These are phyloP conservation scores for Spea hammondii DNA, from an alignment of 2,797 vertebrate species.

Conservation along the genomic window DNA sequence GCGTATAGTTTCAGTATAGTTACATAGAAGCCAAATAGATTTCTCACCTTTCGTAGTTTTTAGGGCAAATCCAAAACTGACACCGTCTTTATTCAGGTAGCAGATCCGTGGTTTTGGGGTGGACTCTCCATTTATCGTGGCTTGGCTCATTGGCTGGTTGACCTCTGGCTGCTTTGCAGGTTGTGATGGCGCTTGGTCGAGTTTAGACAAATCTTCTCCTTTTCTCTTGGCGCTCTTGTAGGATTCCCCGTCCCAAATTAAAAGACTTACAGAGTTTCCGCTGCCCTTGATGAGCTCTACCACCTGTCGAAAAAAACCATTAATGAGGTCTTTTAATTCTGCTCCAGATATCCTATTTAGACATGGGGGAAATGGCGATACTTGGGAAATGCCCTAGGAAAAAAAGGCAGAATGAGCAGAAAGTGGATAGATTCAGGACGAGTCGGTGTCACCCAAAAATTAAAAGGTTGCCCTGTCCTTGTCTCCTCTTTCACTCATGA, in stretches of 20 bases:
- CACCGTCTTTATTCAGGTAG: constrained; percentile 77
- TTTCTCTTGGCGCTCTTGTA: constrained; percentile 77
- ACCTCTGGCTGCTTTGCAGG: background rate
- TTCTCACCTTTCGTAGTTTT: constrained; percentile 77
- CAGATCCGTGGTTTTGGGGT: constrained; percentile 78
- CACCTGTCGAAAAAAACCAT: constrained; percentile 69
- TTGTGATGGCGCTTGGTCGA: constrained; percentile 52
- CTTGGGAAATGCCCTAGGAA: no score
- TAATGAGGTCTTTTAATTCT: no score
- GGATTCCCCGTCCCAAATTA: constrained; percentile 77
- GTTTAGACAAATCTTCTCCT: constrained; percentile 67
- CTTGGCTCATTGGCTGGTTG: constrained; percentile 39
- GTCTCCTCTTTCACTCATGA: no score
- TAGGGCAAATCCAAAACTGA: constrained; percentile 83
- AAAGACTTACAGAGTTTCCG: constrained; percentile 74
- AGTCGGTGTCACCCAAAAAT: no score
- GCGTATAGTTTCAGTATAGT: no score
- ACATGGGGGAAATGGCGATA: no score
- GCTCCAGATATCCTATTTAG: no score
- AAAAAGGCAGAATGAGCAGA: no score
- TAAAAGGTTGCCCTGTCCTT: no score
- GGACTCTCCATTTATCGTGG: background rate
- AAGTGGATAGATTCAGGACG: no score
- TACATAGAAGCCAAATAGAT: no score
- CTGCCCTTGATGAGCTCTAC: constrained; percentile 80